Evolutionary conservation across 2,888 invertebrate species (phyloP), one percentile per base, ranked within the genome.

Genomic region (Xanthia icteritia): DNA sequence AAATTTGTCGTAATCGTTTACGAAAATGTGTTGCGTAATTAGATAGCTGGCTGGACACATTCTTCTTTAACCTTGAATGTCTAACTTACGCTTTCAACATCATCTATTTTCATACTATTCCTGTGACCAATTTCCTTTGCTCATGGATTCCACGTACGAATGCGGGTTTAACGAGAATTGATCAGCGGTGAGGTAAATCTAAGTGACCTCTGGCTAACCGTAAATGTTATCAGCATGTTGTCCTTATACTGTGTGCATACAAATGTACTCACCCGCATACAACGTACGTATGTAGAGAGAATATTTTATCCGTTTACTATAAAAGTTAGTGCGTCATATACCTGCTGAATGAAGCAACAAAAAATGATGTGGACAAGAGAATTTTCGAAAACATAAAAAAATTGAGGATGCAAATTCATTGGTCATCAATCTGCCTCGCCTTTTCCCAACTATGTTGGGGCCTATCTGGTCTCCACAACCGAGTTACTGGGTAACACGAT

Each of bases 231-330:
- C 88, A 83, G 76, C 51, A n/a, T 20, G 66, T 42, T 85, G 90
- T 86, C 90, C 89, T 85, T 82, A 86, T 82, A 78, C 83, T 36
- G 31, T 67, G 68, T 86, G 91, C 91, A 91, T 91, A 87, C 84
- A 84, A 89, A 91, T 89, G 84, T 86, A 73, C 42, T 61, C 67
- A 27, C 86, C 88, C 87, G 88, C 88, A 88, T 85, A 64, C 20
- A 36, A 60, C 69, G 56, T 65, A 27, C 23, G 68, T 27, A n/a
- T 67, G 54, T 51, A 45, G 54, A 77, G 73, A 54, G 72, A 82
- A 87, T 86, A 45, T 63, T 65, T 68, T 76, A 45, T 31, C n/a
- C 13, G 56, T 72, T 77, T 60, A 63, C 66, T 80, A 63, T 48
- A 61, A 51, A 67, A 61, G 51, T 65, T 60, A 13, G 60, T 82